A percentile compares a stretch with the other conserved stretches of the same genome.
phyloP scores from a whole-genome alignment of 1,140 invertebrate species.

The Zaprionus lachaisei region DNA sequence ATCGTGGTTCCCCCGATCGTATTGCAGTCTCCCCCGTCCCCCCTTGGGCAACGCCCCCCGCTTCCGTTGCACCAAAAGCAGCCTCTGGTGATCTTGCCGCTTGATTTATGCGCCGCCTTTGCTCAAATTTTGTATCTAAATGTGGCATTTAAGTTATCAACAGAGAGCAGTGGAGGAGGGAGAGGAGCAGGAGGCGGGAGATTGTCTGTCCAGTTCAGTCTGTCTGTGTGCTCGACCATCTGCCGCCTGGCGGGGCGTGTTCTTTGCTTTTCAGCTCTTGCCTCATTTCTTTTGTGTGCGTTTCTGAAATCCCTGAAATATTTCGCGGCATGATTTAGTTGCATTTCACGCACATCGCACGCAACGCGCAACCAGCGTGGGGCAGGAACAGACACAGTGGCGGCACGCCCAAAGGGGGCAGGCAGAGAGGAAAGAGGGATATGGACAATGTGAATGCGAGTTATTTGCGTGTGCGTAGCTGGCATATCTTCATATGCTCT shows the following conservation, averaged over 20 bases:
- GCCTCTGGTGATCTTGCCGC: constrained; percentile 71
- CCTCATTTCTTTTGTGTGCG: constrained; percentile 43
- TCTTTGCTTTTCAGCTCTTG: constrained; percentile 47
- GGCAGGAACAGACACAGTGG: neutral
- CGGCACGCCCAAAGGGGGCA: neutral
- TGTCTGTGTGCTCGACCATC: constrained; percentile 51
- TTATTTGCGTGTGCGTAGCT: constrained; percentile 57
- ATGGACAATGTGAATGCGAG: constrained; percentile 49
- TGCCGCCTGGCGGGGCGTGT: constrained; percentile 66
- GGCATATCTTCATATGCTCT: constrained; percentile 50
- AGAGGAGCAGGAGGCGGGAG: neutral
- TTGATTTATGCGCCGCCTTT: constrained; percentile 77
- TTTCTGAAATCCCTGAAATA: constrained; percentile 74
- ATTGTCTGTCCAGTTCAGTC: constrained; percentile 2
- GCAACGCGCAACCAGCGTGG: constrained; percentile 46
- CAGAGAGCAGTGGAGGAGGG: constrained; percentile 49
- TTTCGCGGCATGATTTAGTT: constrained; percentile 80
- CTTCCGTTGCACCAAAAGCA: constrained; percentile 50
- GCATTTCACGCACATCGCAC: constrained; percentile 79
- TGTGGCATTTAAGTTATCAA: constrained; percentile 81
- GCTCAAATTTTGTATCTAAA: constrained; percentile 80
- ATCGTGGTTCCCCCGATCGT: constrained; percentile 45
- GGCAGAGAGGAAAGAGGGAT: neutral
- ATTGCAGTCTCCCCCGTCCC: constrained; percentile 38
- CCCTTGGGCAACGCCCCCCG: constrained; percentile 55